phyloP scores from a whole-genome alignment of 1,140 invertebrate species.

The Gonioctena quinquepunctata region DNA sequence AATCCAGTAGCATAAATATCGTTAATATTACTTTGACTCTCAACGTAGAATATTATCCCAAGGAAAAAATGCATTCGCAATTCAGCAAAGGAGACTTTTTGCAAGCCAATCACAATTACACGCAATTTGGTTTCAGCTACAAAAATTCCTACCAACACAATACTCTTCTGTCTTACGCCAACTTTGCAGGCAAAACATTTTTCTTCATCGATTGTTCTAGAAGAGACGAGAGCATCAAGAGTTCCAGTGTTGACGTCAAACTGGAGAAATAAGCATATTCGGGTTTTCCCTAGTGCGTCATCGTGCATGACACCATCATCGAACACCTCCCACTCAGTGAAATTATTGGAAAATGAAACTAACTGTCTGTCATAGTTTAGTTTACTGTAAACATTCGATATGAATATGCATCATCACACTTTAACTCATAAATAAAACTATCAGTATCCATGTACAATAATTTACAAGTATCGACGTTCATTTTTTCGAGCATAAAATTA shows the following conservation, averaged over 20 bases:
- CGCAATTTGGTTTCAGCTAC: background rate
- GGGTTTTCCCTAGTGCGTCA: background rate
- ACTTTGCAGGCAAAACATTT: background rate
- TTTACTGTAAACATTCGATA: too few species aligned
- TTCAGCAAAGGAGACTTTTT: background rate
- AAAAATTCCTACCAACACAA: background rate
- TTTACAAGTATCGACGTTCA: too few species aligned
- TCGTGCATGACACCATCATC: background rate
- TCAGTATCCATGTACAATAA: too few species aligned
- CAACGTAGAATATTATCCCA: too few species aligned
- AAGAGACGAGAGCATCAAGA: background rate
- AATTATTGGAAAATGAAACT: background rate
- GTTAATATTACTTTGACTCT: too few species aligned
- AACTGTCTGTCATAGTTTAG: too few species aligned
- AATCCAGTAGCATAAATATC: too few species aligned
- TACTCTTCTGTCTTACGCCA: background rate
- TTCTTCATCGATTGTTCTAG: background rate
- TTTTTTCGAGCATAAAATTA: too few species aligned
- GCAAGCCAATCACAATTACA: background rate
- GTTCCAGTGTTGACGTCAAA: background rate
- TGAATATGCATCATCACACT: too few species aligned
- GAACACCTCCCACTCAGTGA: background rate
- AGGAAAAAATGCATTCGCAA: background rate
- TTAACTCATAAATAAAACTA: too few species aligned
- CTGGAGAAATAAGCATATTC: background rate